Evolutionary conservation across 1,140 invertebrate genomes (phyloP).

Genomic region (Druon quercuslanigerum): DNA sequence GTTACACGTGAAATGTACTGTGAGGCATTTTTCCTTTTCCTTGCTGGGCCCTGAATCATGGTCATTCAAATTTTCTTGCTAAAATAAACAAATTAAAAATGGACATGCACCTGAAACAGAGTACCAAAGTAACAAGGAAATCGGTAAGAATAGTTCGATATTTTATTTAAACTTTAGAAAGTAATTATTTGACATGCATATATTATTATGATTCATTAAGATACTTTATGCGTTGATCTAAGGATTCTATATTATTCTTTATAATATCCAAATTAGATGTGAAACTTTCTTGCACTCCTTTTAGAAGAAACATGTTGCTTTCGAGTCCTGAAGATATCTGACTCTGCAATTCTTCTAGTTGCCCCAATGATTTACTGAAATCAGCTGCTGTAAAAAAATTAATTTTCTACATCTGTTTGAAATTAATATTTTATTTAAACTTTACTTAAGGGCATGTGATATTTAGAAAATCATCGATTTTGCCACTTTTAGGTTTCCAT

Average conservation of each 20-base stretch:
- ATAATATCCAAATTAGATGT: slow-evolving; percentile 85
- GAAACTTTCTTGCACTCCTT: slow-evolving; percentile 88
- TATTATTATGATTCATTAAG: slow-evolving; percentile 65
- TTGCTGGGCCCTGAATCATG: too few species aligned
- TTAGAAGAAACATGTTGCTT: slow-evolving; percentile 85
- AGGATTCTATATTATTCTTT: slow-evolving; percentile 83
- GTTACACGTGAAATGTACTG: too few species aligned
- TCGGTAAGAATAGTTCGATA: slow-evolving; percentile 14
- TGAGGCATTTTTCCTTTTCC: too few species aligned
- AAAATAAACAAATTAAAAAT: too few species aligned
- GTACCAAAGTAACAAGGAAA: too few species aligned
- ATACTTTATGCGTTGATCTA: slow-evolving; percentile 83
- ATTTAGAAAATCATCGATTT: too few species aligned
- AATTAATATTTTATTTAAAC: not conserved
- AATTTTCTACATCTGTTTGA: not conserved
- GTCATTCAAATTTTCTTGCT: too few species aligned
- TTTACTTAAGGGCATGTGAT: too few species aligned
- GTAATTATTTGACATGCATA: not conserved
- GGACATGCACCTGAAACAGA: too few species aligned
- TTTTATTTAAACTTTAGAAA: not conserved
- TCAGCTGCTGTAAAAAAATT: slow-evolving; percentile 83
- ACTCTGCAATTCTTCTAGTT: slow-evolving; percentile 88
- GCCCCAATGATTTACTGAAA: slow-evolving; percentile 88
- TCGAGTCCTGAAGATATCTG: slow-evolving; percentile 84
- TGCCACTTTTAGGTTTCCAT: too few species aligned